Evolutionary conservation across 2,888 invertebrate genomes (phyloP).

Genomic region (Eurytoma adleriae): DNA sequence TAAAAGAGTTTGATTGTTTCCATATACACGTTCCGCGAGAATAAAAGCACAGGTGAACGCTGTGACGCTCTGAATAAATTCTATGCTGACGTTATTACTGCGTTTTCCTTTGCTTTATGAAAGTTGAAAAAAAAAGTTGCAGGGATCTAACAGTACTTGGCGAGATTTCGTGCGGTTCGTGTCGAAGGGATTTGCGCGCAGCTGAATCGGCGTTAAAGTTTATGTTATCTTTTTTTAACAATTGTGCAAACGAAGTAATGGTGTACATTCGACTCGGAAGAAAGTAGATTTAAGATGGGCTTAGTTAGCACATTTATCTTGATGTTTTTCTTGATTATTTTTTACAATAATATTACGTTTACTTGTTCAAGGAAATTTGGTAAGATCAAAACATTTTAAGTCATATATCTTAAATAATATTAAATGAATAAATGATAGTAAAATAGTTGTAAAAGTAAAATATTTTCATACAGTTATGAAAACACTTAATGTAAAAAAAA

Average conservation of each 20-base stretch:
- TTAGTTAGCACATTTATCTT: not conserved
- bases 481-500: too few species aligned
- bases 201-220: not conserved
- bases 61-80: slow-evolving; percentile 53
- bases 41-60: slow-evolving; percentile 27
- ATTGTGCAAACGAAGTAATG: not conserved
- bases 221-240: not conserved
- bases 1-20: slow-evolving; percentile 26
- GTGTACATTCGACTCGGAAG: not conserved
- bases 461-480: too few species aligned
- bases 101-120: not conserved
- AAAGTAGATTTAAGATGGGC: not conserved
- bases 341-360: not conserved
- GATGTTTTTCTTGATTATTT: not conserved
- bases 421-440: too few species aligned
- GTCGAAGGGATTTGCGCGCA: not conserved
- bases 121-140: not conserved
- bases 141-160: not conserved
- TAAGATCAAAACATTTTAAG: too few species aligned
- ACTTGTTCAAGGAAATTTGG: too few species aligned
- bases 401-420: too few species aligned
- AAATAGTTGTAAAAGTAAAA: too few species aligned
- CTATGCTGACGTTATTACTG: slow-evolving; percentile 3
- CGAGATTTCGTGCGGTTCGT: not conserved
- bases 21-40: slow-evolving; percentile 11